Percentiles rank a stretch among this genome's conserved stretches.
Evolutionary conservation across 2,888 invertebrate genomes (phyloP).

Genomic region (Leistus spinibarbis): DNA sequence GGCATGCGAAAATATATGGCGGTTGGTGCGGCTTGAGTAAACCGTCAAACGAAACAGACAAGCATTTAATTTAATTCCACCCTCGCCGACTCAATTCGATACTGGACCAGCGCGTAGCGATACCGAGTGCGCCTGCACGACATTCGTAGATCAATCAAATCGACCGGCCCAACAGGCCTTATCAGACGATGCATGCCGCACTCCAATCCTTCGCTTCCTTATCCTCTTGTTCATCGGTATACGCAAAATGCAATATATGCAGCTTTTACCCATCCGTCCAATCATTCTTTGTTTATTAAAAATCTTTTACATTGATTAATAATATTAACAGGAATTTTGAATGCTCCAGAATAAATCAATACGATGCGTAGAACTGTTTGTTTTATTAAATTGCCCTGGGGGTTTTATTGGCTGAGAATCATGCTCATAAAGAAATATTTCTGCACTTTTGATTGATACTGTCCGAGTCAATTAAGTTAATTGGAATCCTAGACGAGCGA

Average conservation of each 20-base stretch:
- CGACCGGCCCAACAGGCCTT: slow-evolving; percentile 5
- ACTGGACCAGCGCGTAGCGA: not conserved
- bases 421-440: not conserved
- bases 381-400: too few species aligned
- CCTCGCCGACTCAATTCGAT: slow-evolving; percentile 25
- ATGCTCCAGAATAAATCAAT: too few species aligned
- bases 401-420: not conserved
- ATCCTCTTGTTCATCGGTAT: not conserved
- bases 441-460: slow-evolving; percentile 26
- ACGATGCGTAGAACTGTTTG: too few species aligned
- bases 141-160: slow-evolving; percentile 34
- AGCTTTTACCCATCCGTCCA: not conserved
- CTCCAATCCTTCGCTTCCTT: not conserved
- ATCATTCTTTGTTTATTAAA: too few species aligned
- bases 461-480: slow-evolving; percentile 31
- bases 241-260: not conserved
- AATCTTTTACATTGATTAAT: too few species aligned
- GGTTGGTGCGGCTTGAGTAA: slow-evolving; percentile 24
- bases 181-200: not conserved
- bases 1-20: too few species aligned
- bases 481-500: slow-evolving; percentile 33
- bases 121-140: slow-evolving; percentile 10
- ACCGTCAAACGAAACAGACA: slow-evolving; percentile 36
- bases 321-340: too few species aligned
- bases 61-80: slow-evolving; percentile 38